These are phyloP conservation scores for Melipona quadrifasciata DNA, from an alignment of 1,140 invertebrate species.

Conservation along the genomic window DNA sequence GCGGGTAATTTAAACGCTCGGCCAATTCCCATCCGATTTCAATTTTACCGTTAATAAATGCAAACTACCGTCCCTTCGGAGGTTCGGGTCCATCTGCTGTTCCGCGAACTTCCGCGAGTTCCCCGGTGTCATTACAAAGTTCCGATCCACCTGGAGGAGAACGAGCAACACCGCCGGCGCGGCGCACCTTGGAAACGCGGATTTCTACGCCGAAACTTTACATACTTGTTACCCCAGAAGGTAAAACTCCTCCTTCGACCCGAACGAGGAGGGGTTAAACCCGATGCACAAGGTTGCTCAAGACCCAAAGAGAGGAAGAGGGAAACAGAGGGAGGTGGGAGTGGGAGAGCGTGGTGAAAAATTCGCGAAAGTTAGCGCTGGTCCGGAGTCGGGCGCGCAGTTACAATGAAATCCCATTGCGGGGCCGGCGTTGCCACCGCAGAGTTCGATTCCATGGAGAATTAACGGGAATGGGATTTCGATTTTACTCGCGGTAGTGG, in stretches of 20 bases:
- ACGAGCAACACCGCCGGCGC: too few species aligned
- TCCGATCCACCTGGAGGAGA: too few species aligned
- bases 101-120: background rate
- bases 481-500: slow-evolving; percentile 72
- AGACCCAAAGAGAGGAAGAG: background rate
- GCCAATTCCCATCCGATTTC: slow-evolving; percentile 8
- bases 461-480: slow-evolving; percentile 78
- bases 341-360: slow-evolving; percentile 27
- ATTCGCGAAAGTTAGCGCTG: slow-evolving; percentile 31
- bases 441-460: slow-evolving; percentile 78
- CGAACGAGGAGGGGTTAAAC: background rate
- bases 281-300: background rate
- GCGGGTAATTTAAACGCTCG: background rate
- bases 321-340: too few species aligned
- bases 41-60: slow-evolving; percentile 33
- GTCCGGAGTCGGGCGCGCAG: slow-evolving; percentile 55
- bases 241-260: background rate
- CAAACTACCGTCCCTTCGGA: background rate
- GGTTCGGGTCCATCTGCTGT: background rate
- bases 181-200: background rate
- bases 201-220: background rate
- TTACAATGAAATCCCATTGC: slow-evolving; percentile 76
- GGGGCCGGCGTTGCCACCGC: slow-evolving; percentile 64
- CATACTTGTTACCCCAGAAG: background rate
- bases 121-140: slow-evolving; percentile 1